Conservation (phyloP, 2,797 vertebrate genomes). For the Crotalus adamanteus region DNA sequence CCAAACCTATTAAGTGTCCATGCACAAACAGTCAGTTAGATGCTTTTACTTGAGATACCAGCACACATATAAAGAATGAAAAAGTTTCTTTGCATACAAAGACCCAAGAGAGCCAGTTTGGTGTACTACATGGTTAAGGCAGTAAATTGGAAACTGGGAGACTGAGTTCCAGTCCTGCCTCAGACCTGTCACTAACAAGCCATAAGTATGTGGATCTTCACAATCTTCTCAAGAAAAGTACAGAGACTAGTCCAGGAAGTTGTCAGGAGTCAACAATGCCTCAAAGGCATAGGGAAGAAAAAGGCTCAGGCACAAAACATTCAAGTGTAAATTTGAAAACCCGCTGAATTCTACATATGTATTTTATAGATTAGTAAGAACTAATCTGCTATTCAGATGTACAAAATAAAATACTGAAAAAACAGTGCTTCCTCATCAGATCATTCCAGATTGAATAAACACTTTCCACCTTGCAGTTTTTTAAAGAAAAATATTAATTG, state of each 20-base stretch:
- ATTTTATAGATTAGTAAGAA: not conserved
- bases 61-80: not conserved
- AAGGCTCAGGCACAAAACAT: not conserved
- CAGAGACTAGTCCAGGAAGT: not conserved
- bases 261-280: not conserved
- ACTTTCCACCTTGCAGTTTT: not conserved
- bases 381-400: not conserved
- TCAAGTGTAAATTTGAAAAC: not conserved
- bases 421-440: not conserved
- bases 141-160: not conserved
- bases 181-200: not conserved
- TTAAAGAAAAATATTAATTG: not conserved
- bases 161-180: not conserved
- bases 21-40: not conserved
- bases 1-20: not conserved
- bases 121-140: not conserved
- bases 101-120: not conserved
- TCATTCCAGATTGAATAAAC: not conserved
- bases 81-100: not conserved
- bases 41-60: not conserved
- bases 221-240: not conserved
- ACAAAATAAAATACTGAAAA: not conserved
- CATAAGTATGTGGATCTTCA: too few species aligned
- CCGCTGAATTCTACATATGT: accelerated
- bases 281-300: not conserved